These are phyloP conservation scores for Bubalus kerabau DNA, from an alignment of 2,113 vertebrate species.

Conservation along the genomic window DNA sequence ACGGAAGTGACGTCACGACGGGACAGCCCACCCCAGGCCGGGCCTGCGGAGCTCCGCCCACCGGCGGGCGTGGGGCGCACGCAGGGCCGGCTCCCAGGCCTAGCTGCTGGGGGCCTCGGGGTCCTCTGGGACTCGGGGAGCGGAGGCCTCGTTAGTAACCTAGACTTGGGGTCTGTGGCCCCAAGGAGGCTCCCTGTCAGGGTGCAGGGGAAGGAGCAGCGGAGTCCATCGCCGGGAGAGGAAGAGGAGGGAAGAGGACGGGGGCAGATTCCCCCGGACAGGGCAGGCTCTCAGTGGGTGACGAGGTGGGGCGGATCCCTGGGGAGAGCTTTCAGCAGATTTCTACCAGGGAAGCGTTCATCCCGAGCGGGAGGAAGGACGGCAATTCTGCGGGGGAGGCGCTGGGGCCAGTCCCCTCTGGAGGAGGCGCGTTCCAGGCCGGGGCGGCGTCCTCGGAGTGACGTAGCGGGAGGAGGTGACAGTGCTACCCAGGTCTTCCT, in stretches of 20 bases:
- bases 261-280: neutral
- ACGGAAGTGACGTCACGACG: constrained; percentile 68
- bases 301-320: neutral
- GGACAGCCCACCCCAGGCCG: neutral
- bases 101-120: neutral
- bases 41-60: neutral
- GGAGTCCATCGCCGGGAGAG: neutral
- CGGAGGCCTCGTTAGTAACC: neutral
- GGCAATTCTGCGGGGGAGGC: neutral
- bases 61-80: neutral
- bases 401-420: neutral
- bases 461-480: constrained; percentile 9
- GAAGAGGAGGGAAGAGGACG: neutral
- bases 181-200: neutral
- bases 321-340: neutral
- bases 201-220: neutral
- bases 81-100: fast-evolving
- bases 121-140: neutral
- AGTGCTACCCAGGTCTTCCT: neutral
- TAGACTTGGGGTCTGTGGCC: neutral
- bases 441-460: constrained; percentile 2
- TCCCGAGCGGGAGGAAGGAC: neutral
- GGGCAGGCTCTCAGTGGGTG: neutral
- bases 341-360: neutral
- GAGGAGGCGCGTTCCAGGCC: neutral